Base-by-base conservation (phyloP, 2,113 vertebrate species). In the Calyptommatus sinebrachiatus region DNA sequence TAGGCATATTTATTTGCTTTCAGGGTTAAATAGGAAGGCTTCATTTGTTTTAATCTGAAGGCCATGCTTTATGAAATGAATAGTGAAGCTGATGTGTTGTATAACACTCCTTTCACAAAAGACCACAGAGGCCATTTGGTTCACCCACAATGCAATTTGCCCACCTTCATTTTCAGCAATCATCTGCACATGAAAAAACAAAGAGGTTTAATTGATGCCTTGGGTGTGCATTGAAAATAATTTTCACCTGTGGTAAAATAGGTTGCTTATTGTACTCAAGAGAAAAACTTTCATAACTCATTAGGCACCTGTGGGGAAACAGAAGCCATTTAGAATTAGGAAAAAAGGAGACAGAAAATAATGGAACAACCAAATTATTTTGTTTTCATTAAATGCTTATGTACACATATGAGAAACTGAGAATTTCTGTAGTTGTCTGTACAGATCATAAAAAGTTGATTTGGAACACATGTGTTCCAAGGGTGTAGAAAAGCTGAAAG, bases 221-320 rank as follows among this genome's bases (percentile, higher is more conserved):
- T 69, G 5, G 68, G 57, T 88, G 22, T 83, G 80, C 50, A 79
- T 74, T 31, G 83, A 90, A 88, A 81, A 86, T 82, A 91, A 91
- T 78, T 60, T 85, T 45, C 91, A 71, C 41, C 8, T 83, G 53
- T 80, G 88, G 79, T 86, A 89, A 93, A 93, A 91, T 90, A 81
- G 79, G 84, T 86, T 92, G 81, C 86, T 92, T 88, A 88, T 87
- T 91, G 75, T 71, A 24, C 84, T 85, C 85, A 77, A 81, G 79
- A 91, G 87, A 90, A 94, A 88, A 24, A 78, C 82, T 84, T 92
- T 91, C 82, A 71, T 90, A 90, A 93, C 91, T 92, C 91, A 94
- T 73, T 81, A 65, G 29, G 66, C 72, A 87, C 73, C 92, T 89
- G 80, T 88, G 82, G 67, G 82, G 86, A 16, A 93, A 88, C 67